Evolutionary conservation across 2,888 invertebrate species (phyloP).

Genomic region (Pecten maximus): DNA sequence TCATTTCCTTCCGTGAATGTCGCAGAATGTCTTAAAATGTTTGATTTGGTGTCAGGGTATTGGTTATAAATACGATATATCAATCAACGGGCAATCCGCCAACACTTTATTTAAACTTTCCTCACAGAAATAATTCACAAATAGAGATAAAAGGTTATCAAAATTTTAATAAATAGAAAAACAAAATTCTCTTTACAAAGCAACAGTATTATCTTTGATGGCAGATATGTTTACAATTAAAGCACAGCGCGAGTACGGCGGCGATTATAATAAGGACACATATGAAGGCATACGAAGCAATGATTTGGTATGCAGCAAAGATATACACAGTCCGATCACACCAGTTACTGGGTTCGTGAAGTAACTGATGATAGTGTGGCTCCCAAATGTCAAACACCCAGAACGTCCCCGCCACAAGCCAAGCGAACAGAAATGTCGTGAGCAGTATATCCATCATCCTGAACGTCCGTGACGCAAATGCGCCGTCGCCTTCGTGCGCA

Average conservation of each 20-base stretch:
- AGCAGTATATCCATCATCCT: constrained; percentile 87
- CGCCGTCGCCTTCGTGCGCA: constrained; percentile 69
- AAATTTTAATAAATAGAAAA: constrained; percentile 22
- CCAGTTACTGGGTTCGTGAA: constrained; percentile 91
- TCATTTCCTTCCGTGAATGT: too few relatives aligned
- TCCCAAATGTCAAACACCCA: constrained; percentile 91
- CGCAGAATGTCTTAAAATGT: too few relatives aligned
- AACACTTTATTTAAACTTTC: neutral
- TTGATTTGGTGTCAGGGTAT: too few relatives aligned
- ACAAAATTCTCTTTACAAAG: neutral
- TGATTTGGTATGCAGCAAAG: constrained; percentile 89
- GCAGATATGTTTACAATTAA: constrained; percentile 38
- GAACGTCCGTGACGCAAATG: constrained; percentile 83
- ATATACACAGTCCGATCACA: constrained; percentile 90
- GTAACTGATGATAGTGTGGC: constrained; percentile 89
- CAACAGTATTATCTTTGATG: neutral
- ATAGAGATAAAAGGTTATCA: neutral
- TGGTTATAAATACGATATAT: too few relatives aligned
- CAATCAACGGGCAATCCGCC: neutral
- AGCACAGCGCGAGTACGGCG: constrained; percentile 41
- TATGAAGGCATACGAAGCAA: constrained; percentile 87
- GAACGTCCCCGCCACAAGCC: constrained; percentile 91
- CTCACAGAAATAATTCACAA: neutral
- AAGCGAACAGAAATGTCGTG: constrained; percentile 88
- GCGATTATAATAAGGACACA: constrained; percentile 41